A percentile compares a stretch with the other conserved stretches of the same genome.
Conservation (phyloP, 2,888 invertebrate species). For the Orchesellides sinensis region DNA sequence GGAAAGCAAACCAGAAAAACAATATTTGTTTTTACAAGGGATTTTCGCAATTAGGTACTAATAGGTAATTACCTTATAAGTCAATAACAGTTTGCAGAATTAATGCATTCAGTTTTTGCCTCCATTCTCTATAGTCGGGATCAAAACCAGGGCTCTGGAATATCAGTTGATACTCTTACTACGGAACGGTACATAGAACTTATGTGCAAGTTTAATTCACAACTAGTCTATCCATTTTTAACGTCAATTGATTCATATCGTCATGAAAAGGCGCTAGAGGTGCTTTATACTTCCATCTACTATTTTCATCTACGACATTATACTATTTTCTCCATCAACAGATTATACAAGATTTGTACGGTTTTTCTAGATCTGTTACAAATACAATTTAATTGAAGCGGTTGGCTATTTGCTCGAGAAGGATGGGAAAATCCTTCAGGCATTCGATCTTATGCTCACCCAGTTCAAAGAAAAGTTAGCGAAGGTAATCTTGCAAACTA, state of each 20-base stretch:
- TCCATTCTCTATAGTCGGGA: slow-evolving; percentile 71
- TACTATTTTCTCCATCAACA: not conserved
- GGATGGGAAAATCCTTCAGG: slow-evolving; percentile 85
- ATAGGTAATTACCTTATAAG: not conserved
- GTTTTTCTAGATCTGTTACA: slow-evolving; percentile 80
- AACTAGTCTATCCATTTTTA: slow-evolving; percentile 80
- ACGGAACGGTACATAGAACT: slow-evolving; percentile 82
- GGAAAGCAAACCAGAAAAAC: slow-evolving; percentile 77
- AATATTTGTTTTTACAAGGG: slow-evolving; percentile 81
- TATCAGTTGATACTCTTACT: slow-evolving; percentile 77
- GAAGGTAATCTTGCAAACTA: slow-evolving; percentile 53
- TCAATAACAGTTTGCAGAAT: not conserved
- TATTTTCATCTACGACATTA: not conserved
- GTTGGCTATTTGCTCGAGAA: slow-evolving; percentile 87
- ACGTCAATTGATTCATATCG: slow-evolving; percentile 81
- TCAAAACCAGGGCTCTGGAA: slow-evolving; percentile 74
- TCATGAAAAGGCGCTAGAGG: slow-evolving; percentile 81
- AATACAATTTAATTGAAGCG: slow-evolving; percentile 82
- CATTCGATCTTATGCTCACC: slow-evolving; percentile 79
- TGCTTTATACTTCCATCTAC: slow-evolving; percentile 61
- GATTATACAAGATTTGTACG: not conserved
- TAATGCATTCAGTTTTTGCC: too few species aligned
- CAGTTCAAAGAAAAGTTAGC: slow-evolving; percentile 74
- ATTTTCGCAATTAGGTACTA: slow-evolving; percentile 79
- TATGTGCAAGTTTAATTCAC: slow-evolving; percentile 81